Percentiles rank a stretch among this genome's conserved stretches.
phyloP scores from a whole-genome alignment of 2,888 invertebrate genomes.

The Microctonus brassicae region DNA sequence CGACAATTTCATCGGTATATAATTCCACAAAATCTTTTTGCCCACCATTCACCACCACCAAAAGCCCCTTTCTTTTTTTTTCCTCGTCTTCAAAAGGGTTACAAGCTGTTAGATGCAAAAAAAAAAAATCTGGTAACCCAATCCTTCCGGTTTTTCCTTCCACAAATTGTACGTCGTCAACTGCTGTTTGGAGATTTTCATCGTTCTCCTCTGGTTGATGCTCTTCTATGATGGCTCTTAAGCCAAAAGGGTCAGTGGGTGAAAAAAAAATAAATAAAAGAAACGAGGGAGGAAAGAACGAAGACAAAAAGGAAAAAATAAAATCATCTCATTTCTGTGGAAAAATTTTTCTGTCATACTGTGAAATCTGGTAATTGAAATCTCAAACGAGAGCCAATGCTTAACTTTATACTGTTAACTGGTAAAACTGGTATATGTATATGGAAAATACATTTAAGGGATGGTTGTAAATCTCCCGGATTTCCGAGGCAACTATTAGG shows the following conservation, averaged over 20 bases:
- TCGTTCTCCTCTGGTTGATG: neutral
- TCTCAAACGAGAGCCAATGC: constrained; percentile 12
- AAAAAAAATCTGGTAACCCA: constrained; percentile 40
- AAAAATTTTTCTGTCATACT: neutral
- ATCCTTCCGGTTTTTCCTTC: constrained; percentile 27
- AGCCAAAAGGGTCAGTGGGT: constrained; percentile 39
- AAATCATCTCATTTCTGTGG: neutral
- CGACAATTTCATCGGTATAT: constrained; percentile 3
- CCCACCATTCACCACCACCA: neutral
- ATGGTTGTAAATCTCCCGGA: constrained; percentile 13
- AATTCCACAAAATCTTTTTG: constrained; percentile 8
- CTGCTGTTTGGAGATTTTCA: constrained; percentile 26
- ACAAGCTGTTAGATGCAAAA: constrained; percentile 7
- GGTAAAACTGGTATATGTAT: constrained; percentile 3
- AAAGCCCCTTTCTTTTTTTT: neutral
- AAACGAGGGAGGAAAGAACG: neutral
- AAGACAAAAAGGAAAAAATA: neutral
- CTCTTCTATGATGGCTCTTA: constrained; percentile 17
- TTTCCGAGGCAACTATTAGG: constrained; percentile 28
- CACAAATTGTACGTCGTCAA: constrained; percentile 9
- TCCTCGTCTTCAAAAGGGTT: neutral
- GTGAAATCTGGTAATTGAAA: constrained; percentile 14
- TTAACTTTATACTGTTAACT: constrained; percentile 7
- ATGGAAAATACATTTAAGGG: neutral
- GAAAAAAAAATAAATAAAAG: constrained; percentile 28